A percentile compares a stretch with the other conserved stretches of the same genome.
Evolutionary conservation across 1,140 invertebrate genomes (phyloP).

Genomic region (Rhynchophorus ferrugineus): DNA sequence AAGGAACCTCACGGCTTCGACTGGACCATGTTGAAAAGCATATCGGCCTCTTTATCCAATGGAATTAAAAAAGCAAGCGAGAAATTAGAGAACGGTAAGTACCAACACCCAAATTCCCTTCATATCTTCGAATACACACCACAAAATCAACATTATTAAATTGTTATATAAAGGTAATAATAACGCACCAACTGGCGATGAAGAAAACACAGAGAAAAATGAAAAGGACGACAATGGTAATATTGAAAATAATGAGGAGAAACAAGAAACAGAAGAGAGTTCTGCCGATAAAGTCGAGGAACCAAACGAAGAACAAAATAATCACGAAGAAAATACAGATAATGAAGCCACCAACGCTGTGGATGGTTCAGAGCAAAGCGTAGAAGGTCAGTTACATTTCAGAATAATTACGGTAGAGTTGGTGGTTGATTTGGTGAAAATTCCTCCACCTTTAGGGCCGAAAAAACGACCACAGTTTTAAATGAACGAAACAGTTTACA

Average conservation of each 20-base stretch:
- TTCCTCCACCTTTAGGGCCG: too few relatives aligned
- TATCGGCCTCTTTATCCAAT: conserved; percentile 41
- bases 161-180: not conserved
- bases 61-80: conserved; percentile 43
- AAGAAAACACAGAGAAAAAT: conserved; percentile 24
- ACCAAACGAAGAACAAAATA: not conserved
- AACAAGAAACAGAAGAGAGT: too few relatives aligned
- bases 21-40: conserved; percentile 56
- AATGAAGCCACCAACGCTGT: not conserved
- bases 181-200: conserved; percentile 5
- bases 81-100: conserved; percentile 23
- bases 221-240: too few relatives aligned
- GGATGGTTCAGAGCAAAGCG: conserved; percentile 2
- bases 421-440: too few relatives aligned
- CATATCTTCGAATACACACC: not conserved
- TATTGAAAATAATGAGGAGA: too few relatives aligned
- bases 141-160: not conserved
- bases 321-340: not conserved
- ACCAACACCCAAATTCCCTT: not conserved
- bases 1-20: conserved; percentile 45
- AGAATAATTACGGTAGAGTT: too few relatives aligned
- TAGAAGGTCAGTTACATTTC: conserved; percentile 7
- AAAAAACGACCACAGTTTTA: too few relatives aligned
- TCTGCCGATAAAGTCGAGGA: too few relatives aligned
- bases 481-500: too few relatives aligned